These are phyloP conservation scores for Pyrgus malvae DNA, from an alignment of 2,888 invertebrate genomes.

Conservation along the genomic window DNA sequence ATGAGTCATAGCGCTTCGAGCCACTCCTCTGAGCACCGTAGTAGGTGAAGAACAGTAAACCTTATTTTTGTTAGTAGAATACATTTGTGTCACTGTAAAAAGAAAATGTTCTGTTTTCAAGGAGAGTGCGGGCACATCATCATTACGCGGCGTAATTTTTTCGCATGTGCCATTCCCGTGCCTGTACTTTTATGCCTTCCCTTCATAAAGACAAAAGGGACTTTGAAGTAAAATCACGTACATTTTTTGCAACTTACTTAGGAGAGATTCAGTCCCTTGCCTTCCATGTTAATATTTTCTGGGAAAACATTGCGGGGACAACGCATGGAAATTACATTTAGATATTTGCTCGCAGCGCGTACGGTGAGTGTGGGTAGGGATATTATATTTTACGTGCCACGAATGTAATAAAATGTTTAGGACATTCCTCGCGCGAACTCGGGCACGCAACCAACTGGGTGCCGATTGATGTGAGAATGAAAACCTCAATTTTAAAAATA, in stretches of 20 bases:
- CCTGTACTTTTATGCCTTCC: slow-evolving; percentile 78
- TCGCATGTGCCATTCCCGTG: slow-evolving; percentile 77
- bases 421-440: slow-evolving; percentile 47
- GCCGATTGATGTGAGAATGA: slow-evolving; percentile 77
- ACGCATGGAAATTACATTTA: slow-evolving; percentile 82
- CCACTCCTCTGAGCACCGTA: slow-evolving; percentile 16
- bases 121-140: slow-evolving; percentile 77
- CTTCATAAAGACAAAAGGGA: slow-evolving; percentile 81
- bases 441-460: slow-evolving; percentile 32
- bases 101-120: slow-evolving; percentile 76
- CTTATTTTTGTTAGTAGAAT: slow-evolving; percentile 55
- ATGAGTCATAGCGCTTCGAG: slow-evolving; percentile 30
- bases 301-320: slow-evolving; percentile 81
- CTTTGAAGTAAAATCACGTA: slow-evolving; percentile 83
- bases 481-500: slow-evolving; percentile 50
- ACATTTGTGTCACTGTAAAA: slow-evolving; percentile 73
- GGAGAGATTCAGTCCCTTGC: slow-evolving; percentile 80
- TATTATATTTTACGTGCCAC: slow-evolving; percentile 81
- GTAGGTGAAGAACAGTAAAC: slow-evolving; percentile 49
- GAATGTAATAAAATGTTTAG: slow-evolving; percentile 80
- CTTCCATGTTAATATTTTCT: slow-evolving; percentile 81
- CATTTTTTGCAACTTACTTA: slow-evolving; percentile 83
- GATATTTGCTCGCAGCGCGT: slow-evolving; percentile 79
- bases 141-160: slow-evolving; percentile 80
- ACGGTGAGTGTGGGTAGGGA: slow-evolving; percentile 75